Evolutionary conservation across 2,113 vertebrate genomes (phyloP).

Genomic region (Alethe diademata): DNA sequence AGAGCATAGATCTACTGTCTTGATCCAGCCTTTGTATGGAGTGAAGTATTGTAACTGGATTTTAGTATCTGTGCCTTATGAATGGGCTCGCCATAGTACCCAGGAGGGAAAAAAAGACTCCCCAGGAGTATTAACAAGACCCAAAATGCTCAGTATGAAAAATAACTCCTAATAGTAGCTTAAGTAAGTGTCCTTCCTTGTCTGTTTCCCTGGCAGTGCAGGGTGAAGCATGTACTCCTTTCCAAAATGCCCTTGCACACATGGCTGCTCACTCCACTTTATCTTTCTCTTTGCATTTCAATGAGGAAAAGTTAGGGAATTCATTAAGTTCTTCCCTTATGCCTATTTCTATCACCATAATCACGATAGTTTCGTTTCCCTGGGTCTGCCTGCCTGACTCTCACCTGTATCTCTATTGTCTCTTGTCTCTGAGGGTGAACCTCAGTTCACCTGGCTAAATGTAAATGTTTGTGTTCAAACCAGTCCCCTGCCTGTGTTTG

Average conservation of each 20-base stretch:
- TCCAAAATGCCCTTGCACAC: neutral
- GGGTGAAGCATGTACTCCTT: neutral
- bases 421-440: neutral
- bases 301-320: neutral
- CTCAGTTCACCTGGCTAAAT: neutral
- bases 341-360: neutral
- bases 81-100: neutral
- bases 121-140: neutral
- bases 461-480: neutral
- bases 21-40: accelerated
- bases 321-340: neutral
- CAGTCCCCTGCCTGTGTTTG: neutral
- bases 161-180: neutral
- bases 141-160: neutral
- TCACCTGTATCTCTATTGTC: neutral
- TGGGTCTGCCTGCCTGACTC: neutral
- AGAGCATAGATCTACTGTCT: neutral
- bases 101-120: neutral
- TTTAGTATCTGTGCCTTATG: neutral
- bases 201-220: neutral
- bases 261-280: neutral
- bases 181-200: neutral
- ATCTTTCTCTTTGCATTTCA: neutral
- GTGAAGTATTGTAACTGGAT: neutral
- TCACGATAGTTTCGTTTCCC: neutral